Base-by-base conservation (phyloP, 2,888 invertebrate genomes). In the Tinea trinotella region DNA sequence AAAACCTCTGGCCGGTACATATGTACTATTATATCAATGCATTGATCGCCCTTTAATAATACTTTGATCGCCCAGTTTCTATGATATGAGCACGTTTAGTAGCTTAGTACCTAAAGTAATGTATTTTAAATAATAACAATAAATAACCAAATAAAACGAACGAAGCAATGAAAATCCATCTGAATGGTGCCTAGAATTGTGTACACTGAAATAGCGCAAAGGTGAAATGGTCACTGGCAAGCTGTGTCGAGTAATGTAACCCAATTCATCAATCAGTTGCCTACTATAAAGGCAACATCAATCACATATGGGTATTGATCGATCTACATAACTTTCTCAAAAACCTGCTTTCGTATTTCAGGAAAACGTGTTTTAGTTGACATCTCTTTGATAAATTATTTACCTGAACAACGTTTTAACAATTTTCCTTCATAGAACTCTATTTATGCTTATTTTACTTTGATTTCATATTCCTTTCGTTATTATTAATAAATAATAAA, bases 371-470 rank as follows among this genome's bases (percentile, higher is more conserved):
- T 61, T 62, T 61, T 62, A 61, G 64, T 65, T 70, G 72, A 73
- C 70, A 65, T 67, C 68, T 72, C 69, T 74, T 73, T 76, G 74
- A 76, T 76, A 71, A 72, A 75, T 75, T 73, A 72, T 74, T 75
- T 50, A 24, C 50, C 24, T 50, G 15, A 7, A 40, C 12, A 40
- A 40, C 40, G 13, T 40, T 40, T 40, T 40, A 40, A 40, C 40
- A 15, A 40, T 40, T 40, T 40, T 13, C 40, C n/a, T 15, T 13
- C 13, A 15, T 15, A 13, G 40, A 15, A n/a, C 7, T 40, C 15
- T 40, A 40, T 40, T 13, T 40, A 13, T 7, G 40, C 40, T 40
- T 15, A 40, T n/a, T 40, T 40, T 40, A 12, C 40, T 40, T 40
- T 40, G 40, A 12, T 40, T 15, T 40, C 6, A 12, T 40, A 40